phyloP scores from a whole-genome alignment of 2,888 invertebrate species.

The Drosophila atroscutellata region DNA sequence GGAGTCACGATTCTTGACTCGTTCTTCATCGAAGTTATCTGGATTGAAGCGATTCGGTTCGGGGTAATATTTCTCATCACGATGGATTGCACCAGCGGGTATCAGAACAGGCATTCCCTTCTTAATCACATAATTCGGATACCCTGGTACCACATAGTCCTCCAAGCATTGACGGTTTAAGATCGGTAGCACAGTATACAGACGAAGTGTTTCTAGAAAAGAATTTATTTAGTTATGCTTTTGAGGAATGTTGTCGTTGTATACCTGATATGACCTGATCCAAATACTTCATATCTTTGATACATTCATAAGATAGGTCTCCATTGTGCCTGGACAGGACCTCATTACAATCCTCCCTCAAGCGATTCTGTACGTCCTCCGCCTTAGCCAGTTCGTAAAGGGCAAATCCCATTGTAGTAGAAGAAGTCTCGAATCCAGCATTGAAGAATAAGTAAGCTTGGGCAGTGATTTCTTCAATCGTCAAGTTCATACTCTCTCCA shows the following conservation, averaged over 20 bases:
- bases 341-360: conserved; percentile 84
- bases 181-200: conserved; percentile 86
- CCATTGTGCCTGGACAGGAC: conserved; percentile 82
- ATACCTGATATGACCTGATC: conserved; percentile 85
- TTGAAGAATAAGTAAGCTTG: conserved; percentile 86
- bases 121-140: conserved; percentile 86
- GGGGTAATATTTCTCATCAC: conserved; percentile 87
- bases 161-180: conserved; percentile 86
- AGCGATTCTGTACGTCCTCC: conserved; percentile 84
- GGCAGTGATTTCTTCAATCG: conserved; percentile 85
- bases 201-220: conserved; percentile 85
- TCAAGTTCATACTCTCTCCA: conserved; percentile 42
- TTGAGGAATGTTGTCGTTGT: neutral
- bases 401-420: conserved; percentile 85
- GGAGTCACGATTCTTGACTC: conserved; percentile 86
- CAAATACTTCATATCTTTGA: conserved; percentile 85
- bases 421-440: conserved; percentile 87
- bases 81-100: conserved; percentile 87
- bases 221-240: neutral
- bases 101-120: conserved; percentile 86
- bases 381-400: conserved; percentile 86
- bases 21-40: conserved; percentile 87
- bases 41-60: conserved; percentile 88
- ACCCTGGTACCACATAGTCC: conserved; percentile 85
- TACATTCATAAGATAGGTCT: conserved; percentile 83